Evolutionary conservation across 2,797 vertebrate species (phyloP), one percentile per base, ranked within the genome.

Genomic region (Delichon dasypus): DNA sequence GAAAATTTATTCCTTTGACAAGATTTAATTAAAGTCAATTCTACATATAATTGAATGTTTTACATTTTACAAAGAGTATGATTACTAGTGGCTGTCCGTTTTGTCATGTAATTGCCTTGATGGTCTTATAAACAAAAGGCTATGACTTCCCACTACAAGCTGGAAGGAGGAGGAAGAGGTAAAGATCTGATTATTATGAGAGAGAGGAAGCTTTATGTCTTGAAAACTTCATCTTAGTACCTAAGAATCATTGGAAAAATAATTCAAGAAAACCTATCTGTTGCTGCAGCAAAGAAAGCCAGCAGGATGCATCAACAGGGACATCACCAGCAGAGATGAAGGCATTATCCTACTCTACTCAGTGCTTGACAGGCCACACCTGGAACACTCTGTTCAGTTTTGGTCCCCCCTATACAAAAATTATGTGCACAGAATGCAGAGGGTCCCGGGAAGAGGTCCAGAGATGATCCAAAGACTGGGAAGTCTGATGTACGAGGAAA

Each of bases 11-110:
- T 95, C 76, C 32, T 92, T 93, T 70, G 85, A 94, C 73, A 86
- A 94, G 74, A 50, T 80, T 95, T 97, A 95, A 97, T 97, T 96
- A 93, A 96, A 95, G 82, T 75, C 21, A 88, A 65, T 93, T 87
- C 78, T 65, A 88, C 51, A 65, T 88, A 54, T 20, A 64, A 29
- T 76, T 74, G 42, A 73, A 82, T 85, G 74, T 87, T 93, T 94
- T 91, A 85, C 53, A 79, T 30, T 96, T 96, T 95, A 81, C 48
- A 89, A 94, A 94, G 16, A 54, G 16, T 50, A 13, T 89, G 62
- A 90, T 90, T 95, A 86, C 25, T 60, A 85, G 44, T 84, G 78
- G 71, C 78, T n/a, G 51, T 38, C 85, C 64, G 34, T 95, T 97
- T 94, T 92, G 87, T 90, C 73, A 71, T 85, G 80, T 92, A 94